Base-by-base conservation (phyloP, 2,888 invertebrate species). In the Phortica magna region DNA sequence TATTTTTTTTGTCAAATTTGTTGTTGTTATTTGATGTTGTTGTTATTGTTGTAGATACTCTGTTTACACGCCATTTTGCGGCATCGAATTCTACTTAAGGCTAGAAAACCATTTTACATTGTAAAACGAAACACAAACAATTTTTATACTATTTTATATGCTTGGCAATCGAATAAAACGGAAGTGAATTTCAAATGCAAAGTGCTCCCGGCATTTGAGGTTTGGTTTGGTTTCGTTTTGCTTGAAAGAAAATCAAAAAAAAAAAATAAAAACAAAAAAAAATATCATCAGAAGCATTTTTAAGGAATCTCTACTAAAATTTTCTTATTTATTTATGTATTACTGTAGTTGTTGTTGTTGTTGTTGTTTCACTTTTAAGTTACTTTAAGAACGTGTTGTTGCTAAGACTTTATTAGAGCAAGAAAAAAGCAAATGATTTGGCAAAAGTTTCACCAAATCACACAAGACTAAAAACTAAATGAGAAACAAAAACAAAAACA, bases 21-120 rank as follows among this genome's bases (percentile, higher is more conserved):
- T 53, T 53, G 12, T 53, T 53, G 14, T 53, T 53, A n/a, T 53
- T 53, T 53, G 53, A 3, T 1, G 53, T 53, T 53, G 53, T n/a
- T 53, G 53, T n/a, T 53, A n/a, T 53, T 53, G 10, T 10, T 53
- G 53, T 31, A 31, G 31, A 31, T 31, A 31, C 48, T 9, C 10
- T 57, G 19, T 57, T 57, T 57, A 57, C 19, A 57, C 57, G 19
- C 17, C n/a, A 19, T 57, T 57, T 57, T 57, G 57, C 14, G 57
- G n/a, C 57, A 57, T 57, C 57, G 17, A 57, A 57, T n/a, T 14
- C 57, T 10, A 57, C 7, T 57, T 19, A 17, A n/a, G n/a, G 19
- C 57, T 19, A 31, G 57, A 57, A 57, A 57, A 17, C 17, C 19
- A 57, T 57, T 19, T 57, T 57, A 17, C 14, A 17, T 1, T n/a